A percentile compares a stretch with the other conserved stretches of the same genome.
Conservation (phyloP, 2,113 vertebrate genomes). For the Silurus glanis region DNA sequence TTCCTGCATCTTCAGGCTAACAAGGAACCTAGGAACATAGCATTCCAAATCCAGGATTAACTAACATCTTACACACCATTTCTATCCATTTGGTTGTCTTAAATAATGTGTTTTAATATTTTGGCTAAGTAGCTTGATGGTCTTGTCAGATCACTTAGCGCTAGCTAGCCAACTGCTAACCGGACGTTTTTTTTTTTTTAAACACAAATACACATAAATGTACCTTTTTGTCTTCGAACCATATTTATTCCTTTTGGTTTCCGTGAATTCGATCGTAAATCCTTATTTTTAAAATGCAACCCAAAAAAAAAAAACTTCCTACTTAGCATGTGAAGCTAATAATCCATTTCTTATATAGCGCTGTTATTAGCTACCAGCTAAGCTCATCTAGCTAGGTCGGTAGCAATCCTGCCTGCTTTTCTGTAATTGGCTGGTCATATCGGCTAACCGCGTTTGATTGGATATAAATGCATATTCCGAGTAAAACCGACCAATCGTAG, state of each 20-base stretch:
- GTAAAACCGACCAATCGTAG: not conserved
- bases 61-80: too few species aligned
- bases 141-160: conserved; percentile 11
- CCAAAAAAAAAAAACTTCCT: not conserved
- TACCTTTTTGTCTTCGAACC: not conserved
- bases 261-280: not conserved
- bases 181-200: not conserved
- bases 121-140: not conserved
- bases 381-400: not conserved
- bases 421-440: not conserved
- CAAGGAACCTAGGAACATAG: not conserved
- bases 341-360: conserved; percentile 14
- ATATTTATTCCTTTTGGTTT: not conserved
- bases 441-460: conserved; percentile 4
- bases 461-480: conserved; percentile 18
- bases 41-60: not conserved
- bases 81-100: not conserved
- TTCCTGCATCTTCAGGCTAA: not conserved
- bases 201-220: not conserved
- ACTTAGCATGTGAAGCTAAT: not conserved
- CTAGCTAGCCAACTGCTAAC: not conserved
- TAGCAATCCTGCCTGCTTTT: not conserved
- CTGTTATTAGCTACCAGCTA: conserved; percentile 9
- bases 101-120: too few species aligned
- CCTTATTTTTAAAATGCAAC: not conserved